Evolutionary conservation across 2,888 invertebrate species (phyloP), one percentile per base, ranked within the genome.

Genomic region (Mesopsocus fuscifrons): DNA sequence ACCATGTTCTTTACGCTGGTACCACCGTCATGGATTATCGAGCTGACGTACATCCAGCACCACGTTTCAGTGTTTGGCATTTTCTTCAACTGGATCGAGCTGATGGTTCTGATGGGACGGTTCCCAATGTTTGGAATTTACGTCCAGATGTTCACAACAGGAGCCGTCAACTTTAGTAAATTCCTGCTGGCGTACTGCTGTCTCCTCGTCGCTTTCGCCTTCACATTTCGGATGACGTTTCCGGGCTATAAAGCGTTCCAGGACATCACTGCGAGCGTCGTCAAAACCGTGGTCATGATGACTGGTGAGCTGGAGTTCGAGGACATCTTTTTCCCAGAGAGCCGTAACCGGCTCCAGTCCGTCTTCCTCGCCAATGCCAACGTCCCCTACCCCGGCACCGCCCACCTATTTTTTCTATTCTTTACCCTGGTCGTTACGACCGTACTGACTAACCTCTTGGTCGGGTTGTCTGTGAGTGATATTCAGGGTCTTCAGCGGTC

Each of bases 271-370:
- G 67, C 70, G 42, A 69, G 72, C 1, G 54, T 84, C 1, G 61
- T 85, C 1, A 84, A 85, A 61, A 80, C 82, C 0, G 71, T 85
- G 11, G 78, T 84, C 52, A 85, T 87, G 85, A 83, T 87, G 84
- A 79, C 83, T 0, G 85, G 85, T 0, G 85, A 87, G 58, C 57
- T 85, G 41, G 84, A 84, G 56, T 83, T 80, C 50, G 84, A 85
- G 56, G 83, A 84, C 52, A 77, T 84, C 48, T 85, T 84, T 56
- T 83, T 78, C 43, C 53, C 56, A 11, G 55, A 58, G 2, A 51
- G 54, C 51, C 51, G 54, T 22, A 48, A 48, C 23, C 5, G 34
- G 18, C 6, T 15, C 15, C 8, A 34, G 15, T 15, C 15, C 18
- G 11, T 26, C 11, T 26, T 26, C 11, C 8, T 9, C 8, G 26